Conservation (phyloP, 1,140 invertebrate species). For the Zophobas morio region DNA sequence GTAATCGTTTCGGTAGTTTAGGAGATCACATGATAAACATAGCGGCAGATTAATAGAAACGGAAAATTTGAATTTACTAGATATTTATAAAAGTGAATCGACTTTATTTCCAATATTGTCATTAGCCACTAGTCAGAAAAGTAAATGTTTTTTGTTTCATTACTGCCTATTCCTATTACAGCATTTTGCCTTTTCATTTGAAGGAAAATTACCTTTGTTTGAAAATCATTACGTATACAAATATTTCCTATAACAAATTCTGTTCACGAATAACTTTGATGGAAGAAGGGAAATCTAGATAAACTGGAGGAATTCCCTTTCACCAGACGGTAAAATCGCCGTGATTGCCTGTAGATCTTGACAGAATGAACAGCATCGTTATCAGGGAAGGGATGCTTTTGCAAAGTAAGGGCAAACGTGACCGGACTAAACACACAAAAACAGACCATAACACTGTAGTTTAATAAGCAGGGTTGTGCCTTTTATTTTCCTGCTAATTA, state of each 20-base stretch:
- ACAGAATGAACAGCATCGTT: conserved; percentile 19
- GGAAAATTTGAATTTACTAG: too few species aligned
- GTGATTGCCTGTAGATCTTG: conserved; percentile 17
- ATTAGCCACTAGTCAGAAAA: too few species aligned
- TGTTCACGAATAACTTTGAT: background rate
- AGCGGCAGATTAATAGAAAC: too few species aligned
- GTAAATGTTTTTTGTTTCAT: too few species aligned
- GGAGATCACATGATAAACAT: too few species aligned
- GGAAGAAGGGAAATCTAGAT: conserved; percentile 4
- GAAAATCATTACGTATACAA: background rate
- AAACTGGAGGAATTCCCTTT: conserved; percentile 6
- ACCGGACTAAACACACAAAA: conserved; percentile 5
- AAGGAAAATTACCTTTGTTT: background rate
- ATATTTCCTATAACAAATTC: conserved; percentile 2
- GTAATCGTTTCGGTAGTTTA: too few species aligned
- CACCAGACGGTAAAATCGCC: conserved; percentile 17
- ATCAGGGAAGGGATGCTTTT: conserved; percentile 23
- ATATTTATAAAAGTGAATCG: too few species aligned
- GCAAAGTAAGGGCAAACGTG: conserved; percentile 35
- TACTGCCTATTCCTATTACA: too few species aligned
- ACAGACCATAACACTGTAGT: background rate
- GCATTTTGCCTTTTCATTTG: background rate
- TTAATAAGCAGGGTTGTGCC: background rate
- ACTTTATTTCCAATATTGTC: too few species aligned
- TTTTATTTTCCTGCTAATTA: background rate